Base-by-base conservation (phyloP, 2,797 vertebrate species). In the Crax fasciolata region DNA sequence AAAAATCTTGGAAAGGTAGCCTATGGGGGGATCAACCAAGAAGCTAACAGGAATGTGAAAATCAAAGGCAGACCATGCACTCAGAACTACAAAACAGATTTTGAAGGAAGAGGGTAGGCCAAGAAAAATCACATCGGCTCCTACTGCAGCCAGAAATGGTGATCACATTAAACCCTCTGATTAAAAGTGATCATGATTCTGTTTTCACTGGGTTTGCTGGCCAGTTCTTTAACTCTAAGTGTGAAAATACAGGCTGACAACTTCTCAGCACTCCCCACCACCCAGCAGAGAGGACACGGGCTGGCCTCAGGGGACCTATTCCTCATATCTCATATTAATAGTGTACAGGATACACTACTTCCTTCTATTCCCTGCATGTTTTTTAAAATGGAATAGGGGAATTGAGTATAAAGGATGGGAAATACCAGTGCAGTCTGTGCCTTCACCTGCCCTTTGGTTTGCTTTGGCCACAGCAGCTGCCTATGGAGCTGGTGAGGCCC, bases 121-220 rank as follows among this genome's bases (percentile, higher is more conserved):
- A 93, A 78, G 65, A 51, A 87, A 94, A 90, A 82, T 52, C 39
- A 84, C 63, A 81, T 25, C 43, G 51, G 7, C 24, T 63, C 84
- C 66, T 72, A 4, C 5, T 77, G 24, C 44, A 84, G 68, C 8
- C 55, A 72, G 32, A 21, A 72, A 83, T 3, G 3, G 28, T n/a
- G 72, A 57, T 75, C 70, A 46, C 30, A 35, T 65, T 76, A 84
- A 91, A 80, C 38, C 23, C 15, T 72, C 49, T 59, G 43, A 73
- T 92, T 44, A 78, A 94, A 93, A 4, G 6, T 0, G 0, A 73
- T 44, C 15, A 7, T 18, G 23, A 41, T 84, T 85, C 68, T 19
- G 20, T 38, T 79, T 92, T 84, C 62, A 68, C 75, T 66, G 68
- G 10, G 23, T 38, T 81, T 28, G 6, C 4, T 2, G 6, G 27